Evolutionary conservation across 1,140 invertebrate genomes (phyloP).

Genomic region (Drosophila lacteicornis): DNA sequence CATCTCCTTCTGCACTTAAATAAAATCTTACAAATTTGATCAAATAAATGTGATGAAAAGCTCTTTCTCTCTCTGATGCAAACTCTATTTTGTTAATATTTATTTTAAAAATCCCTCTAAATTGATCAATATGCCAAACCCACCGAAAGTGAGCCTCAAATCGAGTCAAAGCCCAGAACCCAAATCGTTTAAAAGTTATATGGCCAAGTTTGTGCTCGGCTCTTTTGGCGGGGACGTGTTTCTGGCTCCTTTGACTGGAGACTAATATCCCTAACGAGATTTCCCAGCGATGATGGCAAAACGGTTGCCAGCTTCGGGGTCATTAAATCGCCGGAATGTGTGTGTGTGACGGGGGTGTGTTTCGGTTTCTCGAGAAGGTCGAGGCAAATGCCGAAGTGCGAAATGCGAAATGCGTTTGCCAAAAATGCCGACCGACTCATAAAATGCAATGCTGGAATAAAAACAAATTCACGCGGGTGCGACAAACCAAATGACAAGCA

Average conservation of each 20-base stretch:
- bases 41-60: no score
- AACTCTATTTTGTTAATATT: no score
- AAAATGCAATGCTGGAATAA: conserved; percentile 81
- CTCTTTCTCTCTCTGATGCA: no score
- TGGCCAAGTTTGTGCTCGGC: conserved; percentile 10
- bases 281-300: conserved; percentile 33
- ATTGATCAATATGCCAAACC: not conserved
- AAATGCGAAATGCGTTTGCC: conserved; percentile 56
- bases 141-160: conserved; percentile 2
- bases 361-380: conserved; percentile 18
- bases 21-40: no score
- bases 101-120: no score
- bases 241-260: conserved; percentile 24
- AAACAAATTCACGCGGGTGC: conserved; percentile 81
- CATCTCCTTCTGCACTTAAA: no score
- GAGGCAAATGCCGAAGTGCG: conserved; percentile 8
- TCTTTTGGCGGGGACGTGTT: conserved; percentile 1
- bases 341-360: not conserved
- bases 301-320: conserved; percentile 34
- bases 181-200: conserved; percentile 34
- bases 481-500: conserved; percentile 80
- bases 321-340: conserved; percentile 41
- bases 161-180: conserved; percentile 34
- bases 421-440: conserved; percentile 68
- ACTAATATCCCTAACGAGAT: conserved; percentile 35